A percentile compares a stretch with the other conserved stretches of the same genome.
phyloP scores from a whole-genome alignment of 2,797 vertebrate genomes.

The Peromyscus attwateri region DNA sequence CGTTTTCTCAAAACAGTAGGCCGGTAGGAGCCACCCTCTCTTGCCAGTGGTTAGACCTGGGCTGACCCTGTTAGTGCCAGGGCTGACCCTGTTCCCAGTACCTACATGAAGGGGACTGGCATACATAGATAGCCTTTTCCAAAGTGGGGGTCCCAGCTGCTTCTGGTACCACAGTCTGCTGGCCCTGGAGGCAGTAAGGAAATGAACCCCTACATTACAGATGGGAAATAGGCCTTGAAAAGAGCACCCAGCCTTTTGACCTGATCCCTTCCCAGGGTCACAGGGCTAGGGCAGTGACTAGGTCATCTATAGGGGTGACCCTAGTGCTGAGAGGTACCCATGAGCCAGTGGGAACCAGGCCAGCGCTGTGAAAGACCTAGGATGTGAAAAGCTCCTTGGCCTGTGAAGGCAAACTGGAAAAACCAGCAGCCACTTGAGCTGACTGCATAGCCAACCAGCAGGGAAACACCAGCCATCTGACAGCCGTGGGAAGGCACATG shows the following conservation, averaged over 20 bases:
- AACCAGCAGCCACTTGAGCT: slow-evolving; percentile 59
- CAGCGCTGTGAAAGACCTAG: neutral
- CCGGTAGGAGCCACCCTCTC: neutral
- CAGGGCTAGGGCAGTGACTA: neutral
- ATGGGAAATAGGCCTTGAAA: neutral
- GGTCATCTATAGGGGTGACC: neutral
- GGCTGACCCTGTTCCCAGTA: neutral
- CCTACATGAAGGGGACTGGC: neutral
- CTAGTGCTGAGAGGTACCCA: neutral
- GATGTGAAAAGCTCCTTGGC: neutral
- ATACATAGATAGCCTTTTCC: neutral
- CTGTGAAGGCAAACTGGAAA: slow-evolving; percentile 66
- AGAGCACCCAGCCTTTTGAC: neutral
- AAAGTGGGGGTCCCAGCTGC: neutral
- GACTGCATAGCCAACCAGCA: neutral
- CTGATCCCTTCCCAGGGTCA: neutral
- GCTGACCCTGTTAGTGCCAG: neutral
- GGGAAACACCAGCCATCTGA: neutral
- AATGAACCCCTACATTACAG: neutral
- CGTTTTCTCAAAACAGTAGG: neutral
- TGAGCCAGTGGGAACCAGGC: neutral
- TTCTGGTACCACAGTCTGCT: neutral
- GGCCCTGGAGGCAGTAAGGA: neutral
- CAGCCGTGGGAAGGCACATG: neutral
- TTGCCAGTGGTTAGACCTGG: neutral